Percentiles rank a stretch among this genome's conserved stretches.
Conservation (phyloP, 2,888 invertebrate species). For the Parnassius orleans region DNA sequence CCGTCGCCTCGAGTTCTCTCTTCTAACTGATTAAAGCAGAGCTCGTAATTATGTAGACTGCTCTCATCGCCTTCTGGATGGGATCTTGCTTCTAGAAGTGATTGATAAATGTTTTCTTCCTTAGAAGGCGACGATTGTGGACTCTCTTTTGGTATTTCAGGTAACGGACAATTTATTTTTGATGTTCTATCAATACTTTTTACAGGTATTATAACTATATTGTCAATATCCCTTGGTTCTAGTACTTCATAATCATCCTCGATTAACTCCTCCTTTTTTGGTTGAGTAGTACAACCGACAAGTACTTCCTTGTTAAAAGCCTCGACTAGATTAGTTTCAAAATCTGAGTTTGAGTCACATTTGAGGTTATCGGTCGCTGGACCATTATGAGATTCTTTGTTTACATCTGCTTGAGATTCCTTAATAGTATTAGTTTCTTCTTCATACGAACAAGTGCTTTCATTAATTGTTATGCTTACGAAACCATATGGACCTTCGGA, state of each 20-base stretch:
- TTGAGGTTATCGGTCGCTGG: conserved; percentile 33
- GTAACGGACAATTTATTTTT: conserved; percentile 74
- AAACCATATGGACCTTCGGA: conserved; percentile 63
- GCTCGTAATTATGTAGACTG: conserved; percentile 78
- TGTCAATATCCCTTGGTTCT: conserved; percentile 59
- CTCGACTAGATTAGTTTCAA: conserved; percentile 70
- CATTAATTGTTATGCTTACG: conserved; percentile 54
- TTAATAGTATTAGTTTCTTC: conserved; percentile 32
- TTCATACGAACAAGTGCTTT: conserved; percentile 43
- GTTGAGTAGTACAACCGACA: conserved; percentile 57
- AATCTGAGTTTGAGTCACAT: conserved; percentile 55
- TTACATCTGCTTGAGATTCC: conserved; percentile 37
- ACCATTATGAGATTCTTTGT: conserved; percentile 48
- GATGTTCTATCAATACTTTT: conserved; percentile 56
- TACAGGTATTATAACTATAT: conserved; percentile 60
- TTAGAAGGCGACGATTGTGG: conserved; percentile 19
- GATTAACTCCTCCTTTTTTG: conserved; percentile 44
- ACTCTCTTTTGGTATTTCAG: conserved; percentile 67
- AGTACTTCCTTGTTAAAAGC: conserved; percentile 71
- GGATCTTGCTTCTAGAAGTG: conserved; percentile 70
- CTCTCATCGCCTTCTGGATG: conserved; percentile 74
- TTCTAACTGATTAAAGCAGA: conserved; percentile 65
- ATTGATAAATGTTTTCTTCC: conserved; percentile 71
- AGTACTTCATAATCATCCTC: conserved; percentile 75
- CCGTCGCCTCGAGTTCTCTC: conserved; percentile 72